Evolutionary conservation across 2,113 vertebrate species (phyloP).

Genomic region (Plotosus lineatus): DNA sequence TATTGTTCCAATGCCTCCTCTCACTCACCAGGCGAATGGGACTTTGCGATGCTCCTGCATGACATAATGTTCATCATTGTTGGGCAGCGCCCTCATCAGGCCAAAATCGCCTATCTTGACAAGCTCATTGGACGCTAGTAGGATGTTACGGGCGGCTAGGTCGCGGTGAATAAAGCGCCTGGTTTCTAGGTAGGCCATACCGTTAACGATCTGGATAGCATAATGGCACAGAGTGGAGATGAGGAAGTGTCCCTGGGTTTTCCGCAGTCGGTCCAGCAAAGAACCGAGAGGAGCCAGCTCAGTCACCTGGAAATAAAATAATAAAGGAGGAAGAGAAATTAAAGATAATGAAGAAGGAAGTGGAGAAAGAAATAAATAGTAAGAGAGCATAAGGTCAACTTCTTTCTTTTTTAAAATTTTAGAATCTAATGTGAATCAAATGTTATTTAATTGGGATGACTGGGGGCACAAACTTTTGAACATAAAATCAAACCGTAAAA

Average conservation of each 20-base stretch:
- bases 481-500: neutral
- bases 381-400: neutral
- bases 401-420: neutral
- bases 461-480: neutral
- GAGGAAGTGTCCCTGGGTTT: slow-evolving; percentile 93
- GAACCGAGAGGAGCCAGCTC: slow-evolving; percentile 93
- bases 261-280: slow-evolving; percentile 89
- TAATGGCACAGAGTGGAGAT: slow-evolving; percentile 92
- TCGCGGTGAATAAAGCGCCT: slow-evolving; percentile 95
- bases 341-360: too few relatives aligned
- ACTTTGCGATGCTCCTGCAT: slow-evolving; percentile 99
- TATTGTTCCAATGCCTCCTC: neutral
- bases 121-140: slow-evolving; percentile 86
- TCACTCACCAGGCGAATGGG: slow-evolving; percentile 91
- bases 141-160: slow-evolving; percentile 92
- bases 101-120: slow-evolving; percentile 98
- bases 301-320: slow-evolving; percentile 76
- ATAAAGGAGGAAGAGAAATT: too few relatives aligned
- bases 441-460: neutral
- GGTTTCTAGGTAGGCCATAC: slow-evolving; percentile 96
- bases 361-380: neutral
- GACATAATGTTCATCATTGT: slow-evolving; percentile 92
- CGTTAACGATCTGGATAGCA: slow-evolving; percentile 90
- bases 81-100: slow-evolving; percentile 94
- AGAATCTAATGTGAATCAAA: neutral